Evolutionary conservation across 2,113 vertebrate species (phyloP), one percentile per base, ranked within the genome.

Genomic region (Hepsetus odoe): DNA sequence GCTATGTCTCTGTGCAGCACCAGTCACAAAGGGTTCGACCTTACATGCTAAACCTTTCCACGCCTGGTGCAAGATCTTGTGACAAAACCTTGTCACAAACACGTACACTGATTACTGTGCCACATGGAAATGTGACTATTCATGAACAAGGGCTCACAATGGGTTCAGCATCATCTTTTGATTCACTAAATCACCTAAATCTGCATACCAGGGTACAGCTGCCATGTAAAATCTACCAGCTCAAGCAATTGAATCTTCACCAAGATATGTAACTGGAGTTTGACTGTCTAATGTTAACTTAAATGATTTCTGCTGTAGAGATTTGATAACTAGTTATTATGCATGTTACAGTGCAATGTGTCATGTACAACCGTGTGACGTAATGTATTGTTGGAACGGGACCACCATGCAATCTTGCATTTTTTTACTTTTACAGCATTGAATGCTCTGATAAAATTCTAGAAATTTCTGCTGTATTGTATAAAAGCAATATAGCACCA

Each of bases 11-110:
- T 12, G 16, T 2, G 9, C 28, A 70, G 32, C 8, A 22, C 22
- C 32, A 30, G 33, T 24, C 44, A 1, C 69, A 64, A 49, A 49
- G 44, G 58, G 22, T 30, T 11, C 16, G 53, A n/a, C 56, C n/a
- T 22, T 10, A 55, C n/a, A 55, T 10, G n/a, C 6, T 24, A 55
- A 55, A 24, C 75, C 75, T 77, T 77, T 33, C 7, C 22, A 7
- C 10, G 76, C 18, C 42, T 53, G 67, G 42, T 16, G 30, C 35
- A 7, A 35, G 28, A 24, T 12, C 30, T n/a, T 20, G 10, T 10
- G 40, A 26, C 26, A 33, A 53, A 71, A n/a, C 44, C 28, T n/a
- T 3, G 55, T 26, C 40, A 16, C 28, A 5, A 73, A 46, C 14
- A 46, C 20, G 3, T 18, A 33, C 16, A 5, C 7, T 55, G 51